Evolutionary conservation across 2,797 vertebrate species (phyloP), one percentile per base, ranked within the genome.

Genomic region (Nannoperca obscura): DNA sequence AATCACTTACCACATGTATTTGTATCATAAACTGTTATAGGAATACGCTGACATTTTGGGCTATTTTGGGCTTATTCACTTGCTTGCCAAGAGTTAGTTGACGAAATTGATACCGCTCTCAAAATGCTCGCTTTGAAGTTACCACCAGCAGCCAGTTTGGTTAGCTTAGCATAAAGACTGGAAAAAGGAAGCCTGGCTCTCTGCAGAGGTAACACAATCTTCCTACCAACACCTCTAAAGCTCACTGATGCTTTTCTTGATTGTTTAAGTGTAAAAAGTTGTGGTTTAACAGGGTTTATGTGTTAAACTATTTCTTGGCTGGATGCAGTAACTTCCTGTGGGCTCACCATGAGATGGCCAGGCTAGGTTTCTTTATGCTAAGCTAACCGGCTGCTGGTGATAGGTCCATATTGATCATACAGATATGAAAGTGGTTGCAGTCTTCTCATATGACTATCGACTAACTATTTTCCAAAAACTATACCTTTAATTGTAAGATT

Each of bases 371-470:
- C 53, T 54, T 67, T 34, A 49, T 52, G 20, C 44, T 57, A 67
- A 36, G 6, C 11, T 5, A 44, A 58, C 11, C 4, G 2, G 13
- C 30, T 30, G 9, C 3, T 12, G 12, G 17, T 11, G 11, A 11
- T 2, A n/a, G 11, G 7, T 22, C 32, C 1, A 60, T 30, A 34
- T 42, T 24, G n/a, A 34, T 12, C 0, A 0, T 0, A 20, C 53
- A 59, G 12, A 49, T 2, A 27, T 61, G 1, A 24, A 52, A 36
- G 10, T 14, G 24, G 24, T 17, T 3, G 46, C 0, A 2, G 3
- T 76, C 3, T 12, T 52, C 27, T 44, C 1, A 22, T 17, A 13
- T 1, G 34, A 49, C 4, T 24, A 49, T 40, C 7, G 8, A 15
- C 2, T 1, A 36, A 44, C 24, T 36, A 4, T 44, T 52, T 40